Conservation (phyloP, 2,888 invertebrate genomes). For the Ophioninae sp. region DNA sequence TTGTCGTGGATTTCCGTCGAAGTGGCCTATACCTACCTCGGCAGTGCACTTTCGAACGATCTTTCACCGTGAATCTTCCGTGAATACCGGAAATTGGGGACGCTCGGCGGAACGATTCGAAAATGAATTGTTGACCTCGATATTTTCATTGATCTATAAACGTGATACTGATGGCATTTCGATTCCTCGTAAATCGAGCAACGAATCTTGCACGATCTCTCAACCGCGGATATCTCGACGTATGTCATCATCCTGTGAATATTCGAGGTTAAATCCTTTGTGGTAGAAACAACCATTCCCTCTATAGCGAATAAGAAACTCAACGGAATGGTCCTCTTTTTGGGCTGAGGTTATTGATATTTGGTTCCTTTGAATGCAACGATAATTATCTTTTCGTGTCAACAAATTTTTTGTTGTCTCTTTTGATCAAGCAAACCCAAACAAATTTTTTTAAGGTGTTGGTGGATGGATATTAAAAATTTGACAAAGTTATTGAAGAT, state of each 20-base stretch:
- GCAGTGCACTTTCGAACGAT: neutral
- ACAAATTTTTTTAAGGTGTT: no score
- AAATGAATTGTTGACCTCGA: neutral
- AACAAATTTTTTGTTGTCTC: no score
- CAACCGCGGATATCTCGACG: constrained; percentile 19
- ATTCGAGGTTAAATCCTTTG: neutral
- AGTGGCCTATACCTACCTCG: neutral
- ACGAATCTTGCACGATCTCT: neutral
- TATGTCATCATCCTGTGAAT: constrained; percentile 22
- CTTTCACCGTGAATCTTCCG: constrained; percentile 5
- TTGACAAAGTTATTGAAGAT: no score
- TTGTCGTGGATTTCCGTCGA: neutral
- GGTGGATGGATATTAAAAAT: no score
- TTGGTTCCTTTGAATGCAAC: no score
- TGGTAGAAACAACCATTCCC: neutral
- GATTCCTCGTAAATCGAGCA: neutral
- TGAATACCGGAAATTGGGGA: neutral
- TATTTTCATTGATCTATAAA: neutral
- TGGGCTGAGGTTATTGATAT: no score
- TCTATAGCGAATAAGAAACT: neutral
- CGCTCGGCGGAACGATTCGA: neutral
- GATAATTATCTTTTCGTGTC: no score
- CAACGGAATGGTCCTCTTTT: neutral
- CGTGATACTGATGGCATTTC: neutral
- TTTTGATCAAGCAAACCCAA: no score